Percentiles rank a stretch among this genome's conserved stretches.
These are phyloP conservation scores for Galeruca laticollis DNA, from an alignment of 2,888 invertebrate species.

Conservation along the genomic window DNA sequence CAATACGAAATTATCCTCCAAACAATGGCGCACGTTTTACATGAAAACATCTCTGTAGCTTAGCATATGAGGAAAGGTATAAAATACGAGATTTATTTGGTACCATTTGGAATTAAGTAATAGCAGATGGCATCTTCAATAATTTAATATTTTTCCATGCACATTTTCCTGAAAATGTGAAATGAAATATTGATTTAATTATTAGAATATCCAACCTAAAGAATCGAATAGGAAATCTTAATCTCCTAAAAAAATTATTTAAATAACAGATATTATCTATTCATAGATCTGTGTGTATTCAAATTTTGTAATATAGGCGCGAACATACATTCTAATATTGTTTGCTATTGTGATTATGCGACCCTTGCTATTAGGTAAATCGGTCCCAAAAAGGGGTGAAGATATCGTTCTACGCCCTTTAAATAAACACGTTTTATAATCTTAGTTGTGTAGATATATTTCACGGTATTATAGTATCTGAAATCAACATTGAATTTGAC, in stretches of 20 bases:
- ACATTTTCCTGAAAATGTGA: too few species aligned
- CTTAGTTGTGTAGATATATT: slow-evolving; percentile 32
- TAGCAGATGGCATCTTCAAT: too few species aligned
- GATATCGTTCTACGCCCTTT: slow-evolving; percentile 16
- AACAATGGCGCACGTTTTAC: too few species aligned
- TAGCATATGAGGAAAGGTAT: too few species aligned
- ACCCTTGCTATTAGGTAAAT: slow-evolving; percentile 40
- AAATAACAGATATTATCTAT: slow-evolving; percentile 33
- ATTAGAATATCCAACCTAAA: too few species aligned
- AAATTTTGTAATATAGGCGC: slow-evolving; percentile 32
- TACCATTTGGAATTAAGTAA: too few species aligned
- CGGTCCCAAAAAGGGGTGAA: slow-evolving; percentile 34
- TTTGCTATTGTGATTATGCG: slow-evolving; percentile 40
- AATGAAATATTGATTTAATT: too few species aligned
- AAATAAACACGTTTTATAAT: slow-evolving; percentile 31
- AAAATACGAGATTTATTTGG: too few species aligned
- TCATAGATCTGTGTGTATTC: slow-evolving; percentile 35
- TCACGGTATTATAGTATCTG: slow-evolving; percentile 37
- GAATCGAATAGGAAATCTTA: background rate
- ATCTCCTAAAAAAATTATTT: slow-evolving; percentile 33
- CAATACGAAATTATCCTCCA: too few species aligned
- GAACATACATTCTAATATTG: slow-evolving; percentile 25
- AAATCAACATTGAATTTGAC: slow-evolving; percentile 24
- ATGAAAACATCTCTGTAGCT: too few species aligned
- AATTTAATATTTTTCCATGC: too few species aligned